Evolutionary conservation across 2,888 invertebrate genomes (phyloP).

Genomic region (Halocaridina rubra): DNA sequence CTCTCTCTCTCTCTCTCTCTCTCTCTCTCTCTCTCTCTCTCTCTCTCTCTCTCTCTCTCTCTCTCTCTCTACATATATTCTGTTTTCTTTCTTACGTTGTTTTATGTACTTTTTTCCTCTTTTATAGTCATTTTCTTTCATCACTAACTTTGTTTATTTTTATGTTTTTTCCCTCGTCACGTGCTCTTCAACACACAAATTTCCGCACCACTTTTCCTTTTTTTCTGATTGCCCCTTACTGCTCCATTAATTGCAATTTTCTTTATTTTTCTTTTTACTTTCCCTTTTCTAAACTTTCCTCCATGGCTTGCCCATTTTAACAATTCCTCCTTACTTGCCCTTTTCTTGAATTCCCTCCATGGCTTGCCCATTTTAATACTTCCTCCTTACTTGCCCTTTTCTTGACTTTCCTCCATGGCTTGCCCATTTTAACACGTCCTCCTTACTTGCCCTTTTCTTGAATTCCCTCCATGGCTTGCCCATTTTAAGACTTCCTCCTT

Average conservation of each 20-base stretch:
- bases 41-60: background rate
- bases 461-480: background rate
- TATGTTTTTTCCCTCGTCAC: background rate
- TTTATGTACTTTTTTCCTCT: background rate
- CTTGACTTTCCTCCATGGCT: background rate
- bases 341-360: background rate
- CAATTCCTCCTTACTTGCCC: background rate
- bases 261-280: no score
- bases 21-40: background rate
- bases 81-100: background rate
- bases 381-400: background rate
- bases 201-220: background rate
- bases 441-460: background rate
- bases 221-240: no score
- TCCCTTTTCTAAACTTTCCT: background rate
- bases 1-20: background rate
- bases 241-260: no score
- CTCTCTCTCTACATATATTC: background rate
- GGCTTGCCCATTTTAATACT: no score
- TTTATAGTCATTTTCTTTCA: background rate
- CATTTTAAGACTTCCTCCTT: background rate
- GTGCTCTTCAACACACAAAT: background rate
- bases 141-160: background rate
- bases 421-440: background rate
- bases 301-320: background rate